These are phyloP conservation scores for Phenacoccus solenopsis DNA, from an alignment of 1,140 invertebrate genomes.

Conservation along the genomic window DNA sequence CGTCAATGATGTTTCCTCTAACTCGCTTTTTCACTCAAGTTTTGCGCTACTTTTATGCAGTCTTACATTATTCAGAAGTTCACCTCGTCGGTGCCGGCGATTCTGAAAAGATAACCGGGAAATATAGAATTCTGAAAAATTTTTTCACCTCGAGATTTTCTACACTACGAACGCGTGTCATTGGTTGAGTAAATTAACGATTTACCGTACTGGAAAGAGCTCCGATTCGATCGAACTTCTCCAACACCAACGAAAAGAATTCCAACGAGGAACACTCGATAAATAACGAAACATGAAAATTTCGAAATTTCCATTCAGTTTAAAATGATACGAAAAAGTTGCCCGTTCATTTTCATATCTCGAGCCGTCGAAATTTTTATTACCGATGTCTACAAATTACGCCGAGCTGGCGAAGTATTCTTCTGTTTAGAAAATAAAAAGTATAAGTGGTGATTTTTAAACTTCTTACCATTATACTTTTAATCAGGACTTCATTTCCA, in stretches of 20 bases:
- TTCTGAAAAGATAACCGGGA: not conserved
- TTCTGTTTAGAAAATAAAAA: slow-evolving; percentile 15
- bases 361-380: not conserved
- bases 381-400: not conserved
- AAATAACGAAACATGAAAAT: no score
- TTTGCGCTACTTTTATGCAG: slow-evolving; percentile 15
- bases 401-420: not conserved
- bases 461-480: slow-evolving; percentile 8
- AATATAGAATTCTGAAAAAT: no score
- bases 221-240: no score
- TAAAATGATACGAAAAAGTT: not conserved
- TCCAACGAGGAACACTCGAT: no score
- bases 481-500: slow-evolving; percentile 15
- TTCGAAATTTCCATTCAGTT: no score
- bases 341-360: not conserved
- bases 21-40: slow-evolving; percentile 13
- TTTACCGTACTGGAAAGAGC: no score
- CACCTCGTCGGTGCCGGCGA: not conserved
- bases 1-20: slow-evolving; percentile 13
- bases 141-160: no score
- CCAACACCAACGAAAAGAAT: no score
- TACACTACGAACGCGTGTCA: no score
- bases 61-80: slow-evolving; percentile 18
- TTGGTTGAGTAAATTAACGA: no score
- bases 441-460: slow-evolving; percentile 14